Evolutionary conservation across 2,113 vertebrate genomes (phyloP), one percentile per base, ranked within the genome.

Genomic region (Phasianus colchicus): DNA sequence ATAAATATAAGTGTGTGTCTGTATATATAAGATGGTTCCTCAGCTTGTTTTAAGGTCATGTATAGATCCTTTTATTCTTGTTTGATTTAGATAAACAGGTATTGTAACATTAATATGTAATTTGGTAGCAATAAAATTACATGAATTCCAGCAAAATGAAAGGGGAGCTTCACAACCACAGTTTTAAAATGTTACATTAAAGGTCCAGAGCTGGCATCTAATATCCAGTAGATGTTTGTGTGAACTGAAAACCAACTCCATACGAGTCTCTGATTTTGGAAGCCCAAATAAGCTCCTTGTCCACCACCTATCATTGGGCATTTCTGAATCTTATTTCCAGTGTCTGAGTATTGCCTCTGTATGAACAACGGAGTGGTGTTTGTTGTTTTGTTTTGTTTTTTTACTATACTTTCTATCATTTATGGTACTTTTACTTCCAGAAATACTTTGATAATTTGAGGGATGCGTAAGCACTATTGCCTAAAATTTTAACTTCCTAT

Each of bases 231-330:
- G 16, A 70, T 85, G 43, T 83, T 92, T 92, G 60, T 63, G 13
- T 75, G 54, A 82, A 81, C 58, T 66, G 42, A 92, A 90, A 83
- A 87, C 81, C 57, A 76, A 84, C 75, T 64, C 85, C 34, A 24
- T 52, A 24, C 52, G 57, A 91, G 34, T 58, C 64, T 48, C 34
- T 4, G 48, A 87, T 74, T 94, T 17, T 92, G 74, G 81, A 96
- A 93, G 75, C 27, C 57, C 92, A 61, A 92, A 89, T 54, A 84
- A 92, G 82, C 24, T 84, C 25, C 72, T 75, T 84, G 27, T 63
- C 43, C 55, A 69, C 61, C 36, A 82, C 43, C 24, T 67, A 5
- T 69, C 36, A 24, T 65, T 60, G 65, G 27, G 50, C n/a, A 43
- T 54, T 88, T 38, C 65, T 72, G 66, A 81, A 38, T 63, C 72